Evolutionary conservation across 2,113 vertebrate genomes (phyloP), one percentile per base, ranked within the genome.

Genomic region (Tapirus terrestris): DNA sequence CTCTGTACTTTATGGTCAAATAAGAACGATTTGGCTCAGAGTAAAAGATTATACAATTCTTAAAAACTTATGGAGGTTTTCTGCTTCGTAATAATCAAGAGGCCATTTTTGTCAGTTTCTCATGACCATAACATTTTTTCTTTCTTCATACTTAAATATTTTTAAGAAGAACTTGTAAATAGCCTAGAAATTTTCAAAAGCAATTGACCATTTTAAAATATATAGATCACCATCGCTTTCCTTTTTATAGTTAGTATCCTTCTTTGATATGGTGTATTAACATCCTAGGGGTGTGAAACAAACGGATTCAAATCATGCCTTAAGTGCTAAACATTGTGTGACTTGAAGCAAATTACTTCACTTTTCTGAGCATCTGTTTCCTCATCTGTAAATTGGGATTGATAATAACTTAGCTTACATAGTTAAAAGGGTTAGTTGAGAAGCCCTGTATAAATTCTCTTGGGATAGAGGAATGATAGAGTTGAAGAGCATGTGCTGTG

Each of bases 291-390:
- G 11, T 85, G 20, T 95, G 89, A 83, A 91, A 58, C 23, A 76
- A 93, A 68, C 94, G 13, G 45, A 60, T 87, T 96, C 51, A 86
- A 80, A 72, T 92, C 23, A 75, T 91, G 63, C 60, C 39, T 91
- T 93, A 60, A 58, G 36, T 17, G 93, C 13, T 88, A 60, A 83
- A 77, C 82, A 27, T 84, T 90, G 18, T 48, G 29, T 93, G 31
- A 79, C 25, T 93, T 77, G 9, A 68, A 58, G 75, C 31, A 83
- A 63, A 70, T 79, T 10, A 12, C 23, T 92, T 94, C 17, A 56
- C 39, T 39, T 58, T 96, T 61, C 27, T 83, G 63, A 94, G 80
- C 36, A 27, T 75, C 53, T 68, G 12, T 94, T 86, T 90, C 60
- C 61, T 96, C 11, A 82, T 79, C 31, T 75, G 3, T 63, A 63